Conservation (phyloP, 2,888 invertebrate species). For the Encarsia formosa region DNA sequence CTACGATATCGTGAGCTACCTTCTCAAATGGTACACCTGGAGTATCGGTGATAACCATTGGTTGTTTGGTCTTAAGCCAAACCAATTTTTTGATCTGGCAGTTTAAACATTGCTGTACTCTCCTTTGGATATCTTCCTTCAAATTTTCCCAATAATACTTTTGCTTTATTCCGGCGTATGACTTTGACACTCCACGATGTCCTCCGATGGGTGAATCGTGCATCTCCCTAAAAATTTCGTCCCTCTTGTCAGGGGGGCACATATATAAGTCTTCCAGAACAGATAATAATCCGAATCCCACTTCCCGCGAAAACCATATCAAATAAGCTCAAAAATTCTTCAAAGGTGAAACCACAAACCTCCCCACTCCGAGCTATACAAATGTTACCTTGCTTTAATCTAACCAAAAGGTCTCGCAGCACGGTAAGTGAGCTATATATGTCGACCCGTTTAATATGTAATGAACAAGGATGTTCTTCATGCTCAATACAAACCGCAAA, state of each 20-base stretch:
- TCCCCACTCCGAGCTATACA: too few relatives aligned
- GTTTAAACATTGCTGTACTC: conserved; percentile 11
- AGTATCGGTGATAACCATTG: conserved; percentile 25
- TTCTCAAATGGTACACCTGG: conserved; percentile 24
- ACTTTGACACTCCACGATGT: conserved; percentile 11
- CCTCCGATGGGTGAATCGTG: background rate
- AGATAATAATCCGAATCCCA: background rate
- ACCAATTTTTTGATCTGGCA: conserved; percentile 30
- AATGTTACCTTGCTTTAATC: too few relatives aligned
- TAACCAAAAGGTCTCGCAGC: too few relatives aligned
- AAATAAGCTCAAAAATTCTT: too few relatives aligned
- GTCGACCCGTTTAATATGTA: too few relatives aligned
- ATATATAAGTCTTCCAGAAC: background rate
- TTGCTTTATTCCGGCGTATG: conserved; percentile 13
- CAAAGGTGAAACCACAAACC: too few relatives aligned
- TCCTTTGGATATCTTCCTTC: conserved; percentile 8
- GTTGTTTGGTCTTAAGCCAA: conserved; percentile 13
- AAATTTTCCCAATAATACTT: conserved; percentile 15
- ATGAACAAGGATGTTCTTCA: too few relatives aligned
- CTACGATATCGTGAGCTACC: conserved; percentile 30
- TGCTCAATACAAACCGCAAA: too few relatives aligned
- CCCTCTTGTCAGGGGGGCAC: background rate
- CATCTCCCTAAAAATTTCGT: background rate
- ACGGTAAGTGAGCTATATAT: too few relatives aligned
- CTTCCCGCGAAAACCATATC: too few relatives aligned